Evolutionary conservation across 2,888 invertebrate species (phyloP).

Genomic region (Villa cingulata): DNA sequence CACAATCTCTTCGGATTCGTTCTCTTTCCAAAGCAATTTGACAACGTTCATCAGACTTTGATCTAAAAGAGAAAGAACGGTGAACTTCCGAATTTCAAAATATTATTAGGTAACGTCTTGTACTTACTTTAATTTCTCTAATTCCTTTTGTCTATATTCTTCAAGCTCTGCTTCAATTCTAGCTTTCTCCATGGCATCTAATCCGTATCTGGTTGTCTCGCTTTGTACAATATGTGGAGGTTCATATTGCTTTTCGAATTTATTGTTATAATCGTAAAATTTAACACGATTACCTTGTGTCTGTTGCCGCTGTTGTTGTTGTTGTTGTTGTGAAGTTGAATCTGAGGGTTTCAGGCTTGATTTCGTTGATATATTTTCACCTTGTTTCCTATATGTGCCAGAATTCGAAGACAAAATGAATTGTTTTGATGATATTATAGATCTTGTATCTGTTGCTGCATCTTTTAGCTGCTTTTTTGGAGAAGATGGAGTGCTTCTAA

Average conservation of each 20-base stretch:
- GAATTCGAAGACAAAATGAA: neutral
- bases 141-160: slow-evolving; percentile 20
- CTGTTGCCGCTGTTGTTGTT: neutral
- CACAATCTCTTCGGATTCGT: slow-evolving; percentile 38
- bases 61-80: slow-evolving; percentile 18
- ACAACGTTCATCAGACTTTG: slow-evolving; percentile 31
- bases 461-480: neutral
- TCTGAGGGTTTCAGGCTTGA: neutral
- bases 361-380: neutral
- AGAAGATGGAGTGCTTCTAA: neutral
- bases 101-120: no score
- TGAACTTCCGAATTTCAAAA: no score
- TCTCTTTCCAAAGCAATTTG: slow-evolving; percentile 39
- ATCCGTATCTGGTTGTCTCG: slow-evolving; percentile 6
- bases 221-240: slow-evolving; percentile 20
- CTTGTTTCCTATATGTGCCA: neutral
- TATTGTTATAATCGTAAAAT: slow-evolving; percentile 39
- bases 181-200: slow-evolving; percentile 28
- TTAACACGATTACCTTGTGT: slow-evolving; percentile 22
- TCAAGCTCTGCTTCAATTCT: slow-evolving; percentile 18
- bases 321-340: neutral
- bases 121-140: slow-evolving; percentile 12
- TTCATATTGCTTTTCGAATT: slow-evolving; percentile 31
- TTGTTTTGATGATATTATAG: neutral
- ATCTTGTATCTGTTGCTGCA: neutral